Evolutionary conservation across 2,888 invertebrate species (phyloP).

Genomic region (Drosophila demipolita): DNA sequence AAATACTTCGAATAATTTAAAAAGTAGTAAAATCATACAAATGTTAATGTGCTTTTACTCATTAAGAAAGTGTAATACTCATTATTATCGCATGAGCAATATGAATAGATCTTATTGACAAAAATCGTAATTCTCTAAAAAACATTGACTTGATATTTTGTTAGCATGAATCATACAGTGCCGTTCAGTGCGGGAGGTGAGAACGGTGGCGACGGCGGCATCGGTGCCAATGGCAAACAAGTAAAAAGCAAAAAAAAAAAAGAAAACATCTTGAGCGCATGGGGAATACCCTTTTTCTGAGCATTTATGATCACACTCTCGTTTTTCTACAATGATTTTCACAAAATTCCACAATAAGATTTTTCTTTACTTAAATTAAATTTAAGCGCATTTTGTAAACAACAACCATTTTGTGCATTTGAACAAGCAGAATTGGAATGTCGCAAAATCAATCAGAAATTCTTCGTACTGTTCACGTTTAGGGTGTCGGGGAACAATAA

Average conservation of each 20-base stretch:
- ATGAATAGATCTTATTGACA: conserved; percentile 33
- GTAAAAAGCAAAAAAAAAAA: conserved; percentile 58
- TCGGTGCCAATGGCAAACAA: conserved; percentile 49
- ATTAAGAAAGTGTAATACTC: conserved; percentile 21
- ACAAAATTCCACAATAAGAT: not conserved
- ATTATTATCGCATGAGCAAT: conserved; percentile 14
- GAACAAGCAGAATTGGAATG: not conserved
- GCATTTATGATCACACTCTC: not conserved
- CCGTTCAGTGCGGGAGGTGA: not conserved
- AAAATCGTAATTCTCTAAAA: conserved; percentile 35
- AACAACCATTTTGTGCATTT: not conserved
- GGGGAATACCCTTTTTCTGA: conserved; percentile 51
- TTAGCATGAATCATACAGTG: conserved; percentile 64
- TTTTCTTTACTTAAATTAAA: not conserved
- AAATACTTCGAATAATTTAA: conserved; percentile 7
- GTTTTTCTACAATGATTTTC: not conserved
- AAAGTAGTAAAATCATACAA: not conserved
- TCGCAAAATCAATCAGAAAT: not conserved
- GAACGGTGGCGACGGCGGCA: conserved; percentile 39
- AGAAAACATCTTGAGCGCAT: conserved; percentile 8
- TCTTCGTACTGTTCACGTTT: conserved; percentile 6
- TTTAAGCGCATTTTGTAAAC: not conserved
- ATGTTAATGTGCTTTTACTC: not conserved
- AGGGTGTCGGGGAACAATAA: conserved; percentile 54
- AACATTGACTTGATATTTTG: conserved; percentile 68